phyloP scores from a whole-genome alignment of 2,888 invertebrate genomes.

The Spialia ferax region DNA sequence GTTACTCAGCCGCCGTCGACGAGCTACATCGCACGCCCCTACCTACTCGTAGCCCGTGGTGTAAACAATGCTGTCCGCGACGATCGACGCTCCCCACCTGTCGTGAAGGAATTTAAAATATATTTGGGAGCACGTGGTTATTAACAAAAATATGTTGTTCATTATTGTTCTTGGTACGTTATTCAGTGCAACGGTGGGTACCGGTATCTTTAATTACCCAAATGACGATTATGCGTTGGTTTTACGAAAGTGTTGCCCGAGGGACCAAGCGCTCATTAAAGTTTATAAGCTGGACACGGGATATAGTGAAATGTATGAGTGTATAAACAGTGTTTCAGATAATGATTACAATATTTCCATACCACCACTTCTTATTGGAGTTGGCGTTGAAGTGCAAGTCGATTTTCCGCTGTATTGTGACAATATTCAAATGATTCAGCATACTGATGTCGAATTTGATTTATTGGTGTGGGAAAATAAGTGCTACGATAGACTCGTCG shows the following conservation, averaged over 20 bases:
- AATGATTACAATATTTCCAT: conserved; percentile 57
- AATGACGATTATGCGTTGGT: conserved; percentile 51
- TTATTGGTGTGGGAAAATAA: conserved; percentile 47
- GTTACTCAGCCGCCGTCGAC: conserved; percentile 61
- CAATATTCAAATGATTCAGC: conserved; percentile 53
- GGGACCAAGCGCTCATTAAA: conserved; percentile 65
- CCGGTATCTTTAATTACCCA: conserved; percentile 47
- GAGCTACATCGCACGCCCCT: conserved; percentile 62
- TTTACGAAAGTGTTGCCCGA: conserved; percentile 76
- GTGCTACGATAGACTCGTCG: conserved; percentile 70
- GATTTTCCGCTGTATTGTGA: conserved; percentile 67
- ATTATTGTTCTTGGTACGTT: conserved; percentile 58
- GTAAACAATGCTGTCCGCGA: conserved; percentile 68
- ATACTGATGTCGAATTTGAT: conserved; percentile 53
- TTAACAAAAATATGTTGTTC: conserved; percentile 61
- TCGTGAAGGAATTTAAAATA: conserved; percentile 56
- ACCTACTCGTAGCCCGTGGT: conserved; percentile 38
- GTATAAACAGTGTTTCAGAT: conserved; percentile 58
- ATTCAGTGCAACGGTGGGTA: conserved; percentile 48
- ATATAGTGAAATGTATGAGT: conserved; percentile 56
- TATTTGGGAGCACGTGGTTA: conserved; percentile 36
- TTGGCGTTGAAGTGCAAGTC: conserved; percentile 56
- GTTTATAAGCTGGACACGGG: conserved; percentile 52
- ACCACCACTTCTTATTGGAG: conserved; percentile 62
- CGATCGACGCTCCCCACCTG: conserved; percentile 71